These are phyloP conservation scores for Potorous gilbertii DNA, from an alignment of 2,797 vertebrate species.

Conservation along the genomic window DNA sequence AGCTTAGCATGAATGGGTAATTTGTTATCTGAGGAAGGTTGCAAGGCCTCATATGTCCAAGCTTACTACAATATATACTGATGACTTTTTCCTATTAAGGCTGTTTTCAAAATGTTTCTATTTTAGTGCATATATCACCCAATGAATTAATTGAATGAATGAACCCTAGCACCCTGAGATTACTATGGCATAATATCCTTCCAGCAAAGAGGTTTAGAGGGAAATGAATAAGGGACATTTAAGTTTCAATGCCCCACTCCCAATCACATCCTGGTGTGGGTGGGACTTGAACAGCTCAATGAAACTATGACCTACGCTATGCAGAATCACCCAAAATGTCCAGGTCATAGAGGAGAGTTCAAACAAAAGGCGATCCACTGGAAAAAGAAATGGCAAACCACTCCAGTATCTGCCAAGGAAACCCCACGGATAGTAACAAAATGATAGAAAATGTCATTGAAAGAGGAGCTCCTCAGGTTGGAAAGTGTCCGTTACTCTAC, in stretches of 20 bases:
- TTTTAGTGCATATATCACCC: neutral
- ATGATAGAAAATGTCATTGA: no score
- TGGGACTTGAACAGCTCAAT: neutral
- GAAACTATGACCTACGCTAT: neutral
- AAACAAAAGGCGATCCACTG: neutral
- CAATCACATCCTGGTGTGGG: neutral
- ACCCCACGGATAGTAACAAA: no score
- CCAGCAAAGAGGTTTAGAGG: neutral
- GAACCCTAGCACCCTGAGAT: neutral
- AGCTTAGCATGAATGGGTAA: neutral
- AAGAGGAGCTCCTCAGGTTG: no score
- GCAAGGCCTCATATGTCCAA: neutral
- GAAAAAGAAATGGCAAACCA: neutral
- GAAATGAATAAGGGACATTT: neutral
- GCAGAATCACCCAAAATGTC: neutral
- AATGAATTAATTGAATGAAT: neutral
- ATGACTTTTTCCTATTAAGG: neutral
- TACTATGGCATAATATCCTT: neutral
- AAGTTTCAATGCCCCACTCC: neutral
- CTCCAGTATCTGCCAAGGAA: neutral
- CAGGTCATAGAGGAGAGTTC: neutral
- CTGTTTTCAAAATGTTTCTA: neutral
- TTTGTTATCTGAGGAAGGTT: neutral
- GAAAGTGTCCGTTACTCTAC: neutral
- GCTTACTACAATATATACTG: neutral